These are phyloP conservation scores for Pantelozetes paolii DNA, from an alignment of 2,888 invertebrate species.

Conservation along the genomic window DNA sequence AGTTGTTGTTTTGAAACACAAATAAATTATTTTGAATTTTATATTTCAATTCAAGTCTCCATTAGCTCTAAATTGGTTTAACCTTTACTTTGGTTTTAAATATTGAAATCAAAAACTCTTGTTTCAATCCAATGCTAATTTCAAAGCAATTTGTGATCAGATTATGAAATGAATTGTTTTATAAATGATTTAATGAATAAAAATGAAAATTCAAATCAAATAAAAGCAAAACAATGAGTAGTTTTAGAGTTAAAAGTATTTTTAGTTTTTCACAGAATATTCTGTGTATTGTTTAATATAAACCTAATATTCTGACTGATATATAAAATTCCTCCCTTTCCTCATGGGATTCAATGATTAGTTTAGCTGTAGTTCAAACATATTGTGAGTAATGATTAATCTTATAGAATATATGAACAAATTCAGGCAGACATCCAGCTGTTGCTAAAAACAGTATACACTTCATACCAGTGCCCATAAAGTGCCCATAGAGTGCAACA, in stretches of 20 bases:
- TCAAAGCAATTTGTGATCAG: too few relatives aligned
- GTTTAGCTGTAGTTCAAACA: constrained; percentile 28
- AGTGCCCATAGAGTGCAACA: background rate
- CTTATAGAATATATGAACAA: constrained; percentile 21
- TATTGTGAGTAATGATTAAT: constrained; percentile 20
- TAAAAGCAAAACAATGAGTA: too few relatives aligned
- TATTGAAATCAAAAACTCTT: too few relatives aligned
- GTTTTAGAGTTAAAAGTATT: background rate
- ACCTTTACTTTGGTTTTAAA: too few relatives aligned
- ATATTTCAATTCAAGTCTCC: too few relatives aligned
- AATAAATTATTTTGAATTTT: too few relatives aligned
- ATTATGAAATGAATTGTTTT: too few relatives aligned
- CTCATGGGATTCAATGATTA: constrained; percentile 30
- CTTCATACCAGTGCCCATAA: background rate
- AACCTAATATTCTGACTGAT: background rate
- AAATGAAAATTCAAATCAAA: too few relatives aligned
- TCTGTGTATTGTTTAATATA: background rate
- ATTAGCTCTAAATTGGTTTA: too few relatives aligned
- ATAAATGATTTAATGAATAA: too few relatives aligned
- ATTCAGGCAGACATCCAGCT: constrained; percentile 22
- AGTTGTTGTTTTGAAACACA: too few relatives aligned
- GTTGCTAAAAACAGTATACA: constrained; percentile 16
- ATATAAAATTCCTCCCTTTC: constrained; percentile 17
- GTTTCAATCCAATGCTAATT: too few relatives aligned
- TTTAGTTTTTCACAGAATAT: background rate